Conservation (phyloP, 2,113 vertebrate genomes). For the Puffinus mauretanicus region DNA sequence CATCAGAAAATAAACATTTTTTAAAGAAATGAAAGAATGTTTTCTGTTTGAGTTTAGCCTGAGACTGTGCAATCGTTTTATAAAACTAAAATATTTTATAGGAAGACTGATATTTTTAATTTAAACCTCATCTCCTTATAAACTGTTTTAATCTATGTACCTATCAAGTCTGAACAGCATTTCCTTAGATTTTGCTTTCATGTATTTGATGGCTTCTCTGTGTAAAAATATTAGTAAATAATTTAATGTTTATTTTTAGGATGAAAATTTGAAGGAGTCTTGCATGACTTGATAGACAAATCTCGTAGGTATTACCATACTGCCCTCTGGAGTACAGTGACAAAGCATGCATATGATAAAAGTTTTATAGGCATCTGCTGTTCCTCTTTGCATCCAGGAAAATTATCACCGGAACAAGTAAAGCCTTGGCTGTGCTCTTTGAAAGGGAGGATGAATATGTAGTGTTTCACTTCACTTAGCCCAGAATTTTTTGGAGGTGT, state of each 20-base stretch:
- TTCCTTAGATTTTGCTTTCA: neutral
- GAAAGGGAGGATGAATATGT: neutral
- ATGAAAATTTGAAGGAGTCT: conserved; percentile 25
- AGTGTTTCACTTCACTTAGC: neutral
- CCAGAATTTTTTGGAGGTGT: neutral
- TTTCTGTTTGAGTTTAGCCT: neutral
- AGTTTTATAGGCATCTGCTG: neutral
- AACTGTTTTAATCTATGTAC: neutral
- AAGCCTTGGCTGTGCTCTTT: neutral
- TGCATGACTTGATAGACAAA: neutral
- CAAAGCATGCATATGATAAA: neutral
- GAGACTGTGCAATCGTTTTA: neutral
- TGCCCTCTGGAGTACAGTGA: conserved; percentile 74
- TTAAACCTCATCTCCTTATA: neutral
- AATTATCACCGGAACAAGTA: neutral
- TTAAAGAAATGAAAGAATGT: neutral
- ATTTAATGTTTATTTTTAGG: conserved; percentile 46
- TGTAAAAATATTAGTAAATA: conserved; percentile 56
- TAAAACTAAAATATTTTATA: neutral
- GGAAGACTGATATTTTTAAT: neutral
- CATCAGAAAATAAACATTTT: neutral
- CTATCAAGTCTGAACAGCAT: neutral
- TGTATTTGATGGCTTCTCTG: neutral
- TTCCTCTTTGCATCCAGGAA: neutral
- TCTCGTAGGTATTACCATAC: conserved; percentile 57